Evolutionary conservation across 2,888 invertebrate genomes (phyloP), one percentile per base, ranked within the genome.

Genomic region (Melanchra persicariae): DNA sequence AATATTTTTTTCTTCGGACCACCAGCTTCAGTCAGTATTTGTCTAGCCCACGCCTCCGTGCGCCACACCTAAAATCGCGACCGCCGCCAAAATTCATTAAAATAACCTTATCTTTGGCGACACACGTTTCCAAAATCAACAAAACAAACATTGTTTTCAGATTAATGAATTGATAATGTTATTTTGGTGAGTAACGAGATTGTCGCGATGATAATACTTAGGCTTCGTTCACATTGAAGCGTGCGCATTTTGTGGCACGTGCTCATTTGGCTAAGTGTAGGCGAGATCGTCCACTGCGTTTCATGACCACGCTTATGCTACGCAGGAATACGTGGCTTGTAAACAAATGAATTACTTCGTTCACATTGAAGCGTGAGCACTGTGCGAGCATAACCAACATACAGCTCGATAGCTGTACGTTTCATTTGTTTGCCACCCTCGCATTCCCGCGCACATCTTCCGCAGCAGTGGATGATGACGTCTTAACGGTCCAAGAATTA

Each of bases 81-180:
- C 45, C 45, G 37, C 15, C 6, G 4, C 45, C 7, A 34, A 15
- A 34, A 59, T 52, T 45, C 12, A 1, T 47, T 17, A 12, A 22
- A 43, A 72, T 4, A 26, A 45, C 7, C 45, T 74, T 74, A 74
- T 70, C 63, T 17, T 72, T 51, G n/a, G 1, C 12, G n/a, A 2
- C 9, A 52, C 7, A 45, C 34, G 19, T 45, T 37, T 26, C 24
- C 34, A 10, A 8, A 72, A 63, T 30, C 30, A 64, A 47, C 40
- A 6, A 74, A 71, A 54, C 45, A 74, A 62, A 47, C 17, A 58
- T 37, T 26, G 1, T 34, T 40, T 51, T 54, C 19, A 74, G 71
- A 54, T 71, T 55, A 64, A 63, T 63, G 63, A 54, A 55, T 64
- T 74, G 75, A 71, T 74, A 55, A 55, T 30, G 15, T 74, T 26